phyloP scores from a whole-genome alignment of 1,140 invertebrate species.

The Drosophila asahinai region DNA sequence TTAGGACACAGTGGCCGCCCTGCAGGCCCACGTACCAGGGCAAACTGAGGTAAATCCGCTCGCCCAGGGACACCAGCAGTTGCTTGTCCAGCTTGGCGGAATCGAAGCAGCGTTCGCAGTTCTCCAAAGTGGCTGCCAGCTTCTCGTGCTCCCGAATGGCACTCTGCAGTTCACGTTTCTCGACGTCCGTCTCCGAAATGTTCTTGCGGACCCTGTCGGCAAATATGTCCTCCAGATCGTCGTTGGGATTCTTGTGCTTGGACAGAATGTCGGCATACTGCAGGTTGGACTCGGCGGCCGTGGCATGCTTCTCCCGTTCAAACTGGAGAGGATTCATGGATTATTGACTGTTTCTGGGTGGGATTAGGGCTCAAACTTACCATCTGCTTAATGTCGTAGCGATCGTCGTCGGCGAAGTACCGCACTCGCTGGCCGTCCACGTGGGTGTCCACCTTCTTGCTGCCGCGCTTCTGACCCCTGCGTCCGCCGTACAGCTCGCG shows the following conservation, averaged over 20 bases:
- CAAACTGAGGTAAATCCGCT: conserved; percentile 93
- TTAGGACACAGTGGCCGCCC: conserved; percentile 95
- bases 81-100: conserved; percentile 93
- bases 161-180: conserved; percentile 88
- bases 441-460: conserved; percentile 91
- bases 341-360: not conserved
- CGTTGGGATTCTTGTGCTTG: conserved; percentile 89
- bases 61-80: conserved; percentile 93
- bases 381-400: conserved; percentile 94
- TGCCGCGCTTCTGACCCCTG: conserved; percentile 85
- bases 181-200: conserved; percentile 88
- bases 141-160: conserved; percentile 91
- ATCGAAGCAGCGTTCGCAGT: conserved; percentile 94
- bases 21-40: conserved; percentile 92
- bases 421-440: conserved; percentile 89
- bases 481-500: conserved; percentile 70
- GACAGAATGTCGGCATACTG: conserved; percentile 92
- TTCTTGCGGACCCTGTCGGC: conserved; percentile 87
- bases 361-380: conserved; percentile 85
- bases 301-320: conserved; percentile 94
- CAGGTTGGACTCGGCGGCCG: conserved; percentile 92
- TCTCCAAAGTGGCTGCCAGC: conserved; percentile 87
- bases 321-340: conserved; percentile 87
- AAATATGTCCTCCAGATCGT: conserved; percentile 95
- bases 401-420: conserved; percentile 97